phyloP scores from a whole-genome alignment of 1,140 invertebrate species.

The Argopecten irradians region DNA sequence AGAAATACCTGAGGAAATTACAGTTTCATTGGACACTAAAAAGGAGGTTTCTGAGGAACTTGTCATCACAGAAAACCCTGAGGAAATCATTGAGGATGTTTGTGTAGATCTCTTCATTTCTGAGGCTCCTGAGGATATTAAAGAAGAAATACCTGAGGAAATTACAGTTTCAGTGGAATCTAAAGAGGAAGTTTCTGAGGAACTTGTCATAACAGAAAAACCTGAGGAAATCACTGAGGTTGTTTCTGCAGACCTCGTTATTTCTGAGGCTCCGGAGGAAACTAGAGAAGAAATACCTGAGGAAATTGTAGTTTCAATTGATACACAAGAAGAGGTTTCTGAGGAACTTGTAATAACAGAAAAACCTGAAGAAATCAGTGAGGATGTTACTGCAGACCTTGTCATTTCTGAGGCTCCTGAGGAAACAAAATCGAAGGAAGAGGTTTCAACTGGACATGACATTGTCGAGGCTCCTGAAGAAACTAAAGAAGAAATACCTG shows the following conservation, averaged over 20 bases:
- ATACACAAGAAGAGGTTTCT: neutral
- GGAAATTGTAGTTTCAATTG: neutral
- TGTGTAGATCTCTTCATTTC: neutral
- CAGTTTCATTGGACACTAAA: neutral
- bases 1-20: neutral
- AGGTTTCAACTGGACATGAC: constrained; percentile 11
- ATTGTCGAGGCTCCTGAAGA: neutral
- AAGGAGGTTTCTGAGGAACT: neutral
- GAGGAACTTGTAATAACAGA: neutral
- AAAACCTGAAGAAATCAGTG: neutral
- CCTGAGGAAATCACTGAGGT: neutral
- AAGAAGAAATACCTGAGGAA: neutral
- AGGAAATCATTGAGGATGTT: neutral
- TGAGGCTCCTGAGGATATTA: neutral
- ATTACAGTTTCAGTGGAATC: neutral
- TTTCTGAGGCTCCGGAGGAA: neutral
- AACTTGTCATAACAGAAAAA: neutral
- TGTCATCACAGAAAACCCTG: too few species aligned
- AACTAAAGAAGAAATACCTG: constrained; percentile 11
- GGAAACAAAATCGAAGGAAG: neutral
- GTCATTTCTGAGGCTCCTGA: neutral
- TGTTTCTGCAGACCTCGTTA: neutral
- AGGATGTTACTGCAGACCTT: constrained; percentile 8
- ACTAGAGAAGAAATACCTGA: neutral
- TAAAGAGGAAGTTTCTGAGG: neutral